These are phyloP conservation scores for Plutomurus gul DNA, from an alignment of 1,140 invertebrate species.

Conservation along the genomic window DNA sequence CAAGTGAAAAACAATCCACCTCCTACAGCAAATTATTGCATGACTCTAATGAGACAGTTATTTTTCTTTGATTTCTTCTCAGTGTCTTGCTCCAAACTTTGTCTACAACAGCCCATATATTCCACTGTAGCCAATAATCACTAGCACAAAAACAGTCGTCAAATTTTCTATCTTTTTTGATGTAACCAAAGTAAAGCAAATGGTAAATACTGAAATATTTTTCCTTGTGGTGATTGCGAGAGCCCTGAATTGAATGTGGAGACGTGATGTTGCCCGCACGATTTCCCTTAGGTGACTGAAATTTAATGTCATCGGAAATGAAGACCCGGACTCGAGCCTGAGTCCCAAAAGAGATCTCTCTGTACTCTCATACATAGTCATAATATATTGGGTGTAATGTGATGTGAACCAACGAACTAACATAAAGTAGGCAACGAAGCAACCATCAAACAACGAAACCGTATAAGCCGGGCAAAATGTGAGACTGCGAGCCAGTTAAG, in stretches of 20 bases:
- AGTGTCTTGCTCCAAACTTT: background rate
- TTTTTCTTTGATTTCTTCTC: background rate
- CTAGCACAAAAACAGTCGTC: conserved; percentile 3
- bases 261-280: conserved; percentile 35
- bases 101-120: no score
- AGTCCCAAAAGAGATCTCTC: conserved; percentile 15
- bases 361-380: background rate
- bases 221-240: background rate
- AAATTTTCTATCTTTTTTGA: background rate
- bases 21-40: conserved; percentile 25
- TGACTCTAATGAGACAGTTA: conserved; percentile 29
- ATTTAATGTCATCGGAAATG: conserved; percentile 42
- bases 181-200: background rate
- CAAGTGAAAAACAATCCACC: background rate
- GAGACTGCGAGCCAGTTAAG: background rate
- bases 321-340: conserved; percentile 5
- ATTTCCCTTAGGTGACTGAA: conserved; percentile 46
- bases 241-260: background rate
- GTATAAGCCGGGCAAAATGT: background rate
- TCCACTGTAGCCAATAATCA: background rate
- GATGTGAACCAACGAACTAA: background rate
- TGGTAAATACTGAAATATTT: background rate
- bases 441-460: background rate
- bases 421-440: background rate
- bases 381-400: background rate